Evolutionary conservation across 2,797 vertebrate species (phyloP), one percentile per base, ranked within the genome.

Genomic region (Loris lydekkerianus): DNA sequence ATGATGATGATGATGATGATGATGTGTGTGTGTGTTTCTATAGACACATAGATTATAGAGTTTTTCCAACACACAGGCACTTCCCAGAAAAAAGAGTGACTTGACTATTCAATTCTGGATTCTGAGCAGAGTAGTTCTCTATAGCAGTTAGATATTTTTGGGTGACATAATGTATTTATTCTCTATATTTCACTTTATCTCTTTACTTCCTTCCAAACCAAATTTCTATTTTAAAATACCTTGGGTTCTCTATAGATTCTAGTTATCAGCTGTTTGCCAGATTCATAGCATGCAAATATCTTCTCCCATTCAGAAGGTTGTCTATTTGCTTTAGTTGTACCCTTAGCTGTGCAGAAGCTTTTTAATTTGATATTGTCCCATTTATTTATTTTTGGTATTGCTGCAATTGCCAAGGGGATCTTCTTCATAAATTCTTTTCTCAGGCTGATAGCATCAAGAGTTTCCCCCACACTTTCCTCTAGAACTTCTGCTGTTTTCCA

Each of bases 171-270:
- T 46, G 4, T 53, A 15, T 23, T 56, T 94, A 78, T 83, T 90
- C n/a, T 85, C 17, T 61, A 0, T 63, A 67, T 80, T 95, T 89
- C 25, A 84, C 14, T 80, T 75, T 86, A 58, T n/a, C 20, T 53
- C 29, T 88, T 95, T 20, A 80, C 10, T 94, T 89, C 29, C 43
- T 96, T 95, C 37, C 27, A 86, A 91, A 65, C 2, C 20, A 86
- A 95, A 85, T 25, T 86, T 85, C 37, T 37, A 29, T 89, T 70
- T 18, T 0, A 75, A 77, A 92, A 82, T 46, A 13, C 3, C 6
- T 78, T 20, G 9, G 21, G 49, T 53, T 53, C 49, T 53, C 49
- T 53, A 14, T 53, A 53, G 49, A 53, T 53, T 53, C 49, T 53
- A 53, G 14, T 53, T 53, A 53, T 53, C 49, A 53, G 49, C 49